These are phyloP conservation scores for Drosophila orosa DNA, from an alignment of 1,140 invertebrate genomes.

Conservation along the genomic window DNA sequence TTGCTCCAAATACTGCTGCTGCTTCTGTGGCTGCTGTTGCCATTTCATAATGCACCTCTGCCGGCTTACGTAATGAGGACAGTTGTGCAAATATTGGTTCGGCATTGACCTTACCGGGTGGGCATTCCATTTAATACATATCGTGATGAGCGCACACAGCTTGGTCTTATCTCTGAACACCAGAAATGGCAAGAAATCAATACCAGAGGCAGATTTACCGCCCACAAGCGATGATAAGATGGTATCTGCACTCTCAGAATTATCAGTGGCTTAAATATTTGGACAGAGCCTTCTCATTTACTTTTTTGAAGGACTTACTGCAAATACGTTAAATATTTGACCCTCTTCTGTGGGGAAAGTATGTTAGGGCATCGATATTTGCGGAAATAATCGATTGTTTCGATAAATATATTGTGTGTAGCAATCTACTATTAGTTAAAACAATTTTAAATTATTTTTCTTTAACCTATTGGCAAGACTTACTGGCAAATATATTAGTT, in stretches of 20 bases:
- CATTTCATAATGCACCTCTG: conserved; percentile 56
- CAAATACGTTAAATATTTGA: background rate
- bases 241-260: background rate
- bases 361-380: background rate
- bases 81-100: conserved; percentile 66
- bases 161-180: conserved; percentile 3
- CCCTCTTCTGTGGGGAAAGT: background rate
- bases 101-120: conserved; percentile 53
- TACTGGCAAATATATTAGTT: background rate
- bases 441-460: accelerated
- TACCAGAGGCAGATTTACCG: background rate
- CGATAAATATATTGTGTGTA: background rate
- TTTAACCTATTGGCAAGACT: background rate
- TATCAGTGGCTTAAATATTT: conserved; percentile 6
- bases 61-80: conserved; percentile 54
- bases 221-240: conserved; percentile 6
- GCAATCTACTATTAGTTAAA: accelerated
- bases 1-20: conserved; percentile 9
- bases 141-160: conserved; percentile 4
- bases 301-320: background rate
- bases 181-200: conserved; percentile 28
- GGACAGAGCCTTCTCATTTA: background rate
- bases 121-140: background rate
- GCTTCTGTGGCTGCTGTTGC: background rate
- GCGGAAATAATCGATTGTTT: background rate